Base-by-base conservation (phyloP, 2,888 invertebrate species). In the Bhutanitis thaidina region DNA sequence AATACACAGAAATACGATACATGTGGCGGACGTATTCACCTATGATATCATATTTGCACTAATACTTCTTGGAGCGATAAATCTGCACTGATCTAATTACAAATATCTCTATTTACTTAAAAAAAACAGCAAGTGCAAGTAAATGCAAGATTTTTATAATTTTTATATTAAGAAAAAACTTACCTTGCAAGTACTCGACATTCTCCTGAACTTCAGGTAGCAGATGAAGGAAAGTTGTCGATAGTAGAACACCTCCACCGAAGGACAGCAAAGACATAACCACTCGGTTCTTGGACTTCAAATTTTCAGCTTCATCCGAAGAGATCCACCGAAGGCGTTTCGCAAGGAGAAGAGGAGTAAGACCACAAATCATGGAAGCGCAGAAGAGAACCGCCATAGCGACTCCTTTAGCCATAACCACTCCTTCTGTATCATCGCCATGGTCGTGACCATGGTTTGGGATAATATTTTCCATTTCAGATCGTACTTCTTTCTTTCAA, bases 201-300 rank as follows among this genome's bases (percentile, higher is more conserved):
- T 91, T 91, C 63, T 95, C 93, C 8, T 91, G 81, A 0, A 96
- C 93, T 84, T 96, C 96, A 1, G 96, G 96, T 49, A 96, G 81
- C 63, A 96, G 83, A 67, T 96, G 96, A 59, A 95, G 78, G 69
- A 96, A 95, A 3, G 95, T 95, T 1, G 96, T 96, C 56, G 94
- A 93, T 34, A 96, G 80, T 13, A 96, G 82, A 0, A 96, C 96
- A 8, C 96, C 96, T n/a, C 96, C 96, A 12, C 96, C 96, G 59
- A 96, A 94, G n/a, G 94, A 93, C 15, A 96, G 82, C 16, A 95
- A 76, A 13, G 93, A 80, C 65, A 92, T 89, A 25, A 94, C 92
- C 14, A 91, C 64, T 56, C 70, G 71, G 60, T 90, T 90, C 7
- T 90, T 91, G 3, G 81, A 75, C 60, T 83, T 85, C 30, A 90